Conservation (phyloP, 2,888 invertebrate genomes). For the Leptinotarsa haldemani region DNA sequence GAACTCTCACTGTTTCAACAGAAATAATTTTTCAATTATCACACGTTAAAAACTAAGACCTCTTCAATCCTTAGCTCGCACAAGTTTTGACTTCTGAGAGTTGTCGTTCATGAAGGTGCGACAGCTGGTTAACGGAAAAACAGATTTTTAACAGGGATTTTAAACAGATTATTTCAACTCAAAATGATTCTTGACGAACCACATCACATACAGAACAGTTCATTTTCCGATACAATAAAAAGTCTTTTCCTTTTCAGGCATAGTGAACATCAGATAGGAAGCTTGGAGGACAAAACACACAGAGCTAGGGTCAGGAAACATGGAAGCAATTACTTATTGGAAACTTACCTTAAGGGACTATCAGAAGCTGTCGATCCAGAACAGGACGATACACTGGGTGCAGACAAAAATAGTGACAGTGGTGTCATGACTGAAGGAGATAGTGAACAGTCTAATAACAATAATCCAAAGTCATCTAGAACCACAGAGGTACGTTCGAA, state of each 20-base stretch:
- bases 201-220: too few relatives aligned
- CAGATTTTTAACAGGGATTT: too few relatives aligned
- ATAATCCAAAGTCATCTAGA: slow-evolving; percentile 58
- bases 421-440: slow-evolving; percentile 78
- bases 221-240: too few relatives aligned
- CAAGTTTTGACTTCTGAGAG: too few relatives aligned
- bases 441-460: slow-evolving; percentile 65
- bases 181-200: too few relatives aligned
- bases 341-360: slow-evolving; percentile 77
- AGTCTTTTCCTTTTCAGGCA: slow-evolving; percentile 55
- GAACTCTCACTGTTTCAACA: too few relatives aligned
- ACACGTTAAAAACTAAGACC: too few relatives aligned
- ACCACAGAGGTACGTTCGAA: slow-evolving; percentile 57
- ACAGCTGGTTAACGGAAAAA: too few relatives aligned
- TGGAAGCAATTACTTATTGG: slow-evolving; percentile 83
- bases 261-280: slow-evolving; percentile 80
- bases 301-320: slow-evolving; percentile 78
- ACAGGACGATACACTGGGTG: slow-evolving; percentile 62
- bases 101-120: too few relatives aligned
- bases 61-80: too few relatives aligned
- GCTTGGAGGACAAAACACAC: slow-evolving; percentile 82
- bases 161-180: too few relatives aligned
- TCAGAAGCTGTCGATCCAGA: slow-evolving; percentile 66
- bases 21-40: too few relatives aligned
- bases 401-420: slow-evolving; percentile 78